phyloP scores from a whole-genome alignment of 30 jellyfish, hydroid and myxozoan genomes.

The Aurelia coerulea region DNA sequence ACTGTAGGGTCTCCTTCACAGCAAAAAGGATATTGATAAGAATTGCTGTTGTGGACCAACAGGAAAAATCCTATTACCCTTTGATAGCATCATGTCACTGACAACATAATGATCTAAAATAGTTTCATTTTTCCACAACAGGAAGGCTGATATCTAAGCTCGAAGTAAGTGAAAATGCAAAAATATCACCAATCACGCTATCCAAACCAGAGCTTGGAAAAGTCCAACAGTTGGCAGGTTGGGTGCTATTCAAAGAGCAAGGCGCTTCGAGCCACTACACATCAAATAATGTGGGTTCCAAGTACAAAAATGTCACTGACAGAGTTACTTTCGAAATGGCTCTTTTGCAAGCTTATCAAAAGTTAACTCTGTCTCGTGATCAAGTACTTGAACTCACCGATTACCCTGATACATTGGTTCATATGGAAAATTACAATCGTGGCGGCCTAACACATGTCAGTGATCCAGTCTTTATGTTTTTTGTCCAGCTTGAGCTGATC shows the following conservation, averaged over 20 bases:
- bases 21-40: no score
- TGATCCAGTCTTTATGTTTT: no score
- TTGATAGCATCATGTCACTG: no score
- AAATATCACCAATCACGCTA: not conserved
- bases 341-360: not conserved
- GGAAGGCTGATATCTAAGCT: constrained; percentile 2
- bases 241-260: not conserved
- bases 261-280: not conserved
- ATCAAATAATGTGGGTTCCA: not conserved
- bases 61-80: no score
- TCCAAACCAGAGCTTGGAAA: constrained; percentile 1
- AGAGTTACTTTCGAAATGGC: not conserved
- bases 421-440: no score
- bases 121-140: not conserved
- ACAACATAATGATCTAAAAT: no score
- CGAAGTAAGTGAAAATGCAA: not conserved
- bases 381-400: not conserved
- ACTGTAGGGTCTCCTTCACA: no score
- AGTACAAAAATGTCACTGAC: not conserved
- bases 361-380: not conserved
- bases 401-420: not conserved
- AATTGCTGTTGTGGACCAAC: no score
- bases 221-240: not conserved
- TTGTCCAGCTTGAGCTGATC: no score
- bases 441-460: no score